These are phyloP conservation scores for Lonchura striata DNA, from an alignment of 2,113 vertebrate species.

Conservation along the genomic window DNA sequence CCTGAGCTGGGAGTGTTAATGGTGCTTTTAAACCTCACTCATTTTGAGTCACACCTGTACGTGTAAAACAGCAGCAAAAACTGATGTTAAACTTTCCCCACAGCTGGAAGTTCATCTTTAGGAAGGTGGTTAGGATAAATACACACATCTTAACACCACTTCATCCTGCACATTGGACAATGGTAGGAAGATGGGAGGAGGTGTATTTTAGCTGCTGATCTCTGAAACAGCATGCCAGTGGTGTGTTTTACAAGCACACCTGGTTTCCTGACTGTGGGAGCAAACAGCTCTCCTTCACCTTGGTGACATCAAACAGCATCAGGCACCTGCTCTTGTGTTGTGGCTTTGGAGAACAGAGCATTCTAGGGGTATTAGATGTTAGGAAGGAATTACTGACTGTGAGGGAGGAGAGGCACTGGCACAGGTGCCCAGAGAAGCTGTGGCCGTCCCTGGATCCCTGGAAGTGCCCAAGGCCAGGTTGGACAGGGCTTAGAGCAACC, in stretches of 20 bases:
- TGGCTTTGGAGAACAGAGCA: neutral
- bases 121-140: no score
- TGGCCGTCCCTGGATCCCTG: neutral
- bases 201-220: neutral
- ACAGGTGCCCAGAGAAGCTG: neutral
- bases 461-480: neutral
- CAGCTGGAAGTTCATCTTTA: neutral
- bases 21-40: neutral
- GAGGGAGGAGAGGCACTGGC: neutral
- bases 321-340: neutral
- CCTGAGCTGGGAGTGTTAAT: neutral
- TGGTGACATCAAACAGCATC: accelerated
- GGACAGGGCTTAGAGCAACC: neutral
- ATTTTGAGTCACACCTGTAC: neutral
- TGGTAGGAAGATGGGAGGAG: neutral
- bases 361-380: no score
- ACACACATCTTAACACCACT: no score
- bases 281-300: accelerated
- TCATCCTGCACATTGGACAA: accelerated
- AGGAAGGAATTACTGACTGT: neutral
- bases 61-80: neutral
- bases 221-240: neutral
- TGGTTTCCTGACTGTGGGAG: neutral
- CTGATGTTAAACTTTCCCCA: neutral
- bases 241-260: neutral